Base-by-base conservation (phyloP, 2,113 vertebrate genomes). In the Ardeotis arabs region DNA sequence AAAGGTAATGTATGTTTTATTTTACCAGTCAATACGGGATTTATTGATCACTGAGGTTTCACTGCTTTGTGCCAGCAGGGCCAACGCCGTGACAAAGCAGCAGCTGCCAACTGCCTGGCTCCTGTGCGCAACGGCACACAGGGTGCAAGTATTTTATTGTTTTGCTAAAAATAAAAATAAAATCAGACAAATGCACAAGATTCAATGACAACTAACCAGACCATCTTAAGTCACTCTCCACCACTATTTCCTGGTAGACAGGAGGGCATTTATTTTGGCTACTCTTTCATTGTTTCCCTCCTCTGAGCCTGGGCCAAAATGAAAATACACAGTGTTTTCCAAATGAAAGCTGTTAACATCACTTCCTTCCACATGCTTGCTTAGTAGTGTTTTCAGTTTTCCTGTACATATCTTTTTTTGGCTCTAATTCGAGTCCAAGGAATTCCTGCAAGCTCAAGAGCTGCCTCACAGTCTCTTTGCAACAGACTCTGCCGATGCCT, bases 331-430 rank as follows among this genome's bases (percentile, higher is more conserved):
- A 81, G 50, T 35, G 60, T 80, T 95, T 94, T 72, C 59, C 67
- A 96, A 95, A 93, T 33, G 47, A 93, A 87, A 95, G 59, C 47
- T 88, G 73, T 76, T 93, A 89, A 81, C 67, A 53, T 33, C 1
- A 0, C 47, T 93, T 95, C 69, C 67, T 94, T 95, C 77, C 75
- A 89, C 69, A 86, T 15, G 22, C 68, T 84, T 0, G 0, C 73
- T 96, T 68, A 74, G 74, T 3, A 78, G 60, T 90, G 79, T 90
- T 89, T 88, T 93, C 84, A 68, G 3, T 95, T 95, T 96, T 95
- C 59, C 69, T 86, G 62, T 53, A 53, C 41, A 56, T n/a, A 55
- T 91, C 27, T 81, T 67, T 47, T 85, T 90, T 80, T 44, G 67
- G 69, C 60, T 79, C 33, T 31, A 64, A 85, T 87, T 96, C 67